A percentile compares a stretch with the other conserved stretches of the same genome.
phyloP scores from a whole-genome alignment of 2,888 invertebrate genomes.

The Fissipunctia ypsillon region DNA sequence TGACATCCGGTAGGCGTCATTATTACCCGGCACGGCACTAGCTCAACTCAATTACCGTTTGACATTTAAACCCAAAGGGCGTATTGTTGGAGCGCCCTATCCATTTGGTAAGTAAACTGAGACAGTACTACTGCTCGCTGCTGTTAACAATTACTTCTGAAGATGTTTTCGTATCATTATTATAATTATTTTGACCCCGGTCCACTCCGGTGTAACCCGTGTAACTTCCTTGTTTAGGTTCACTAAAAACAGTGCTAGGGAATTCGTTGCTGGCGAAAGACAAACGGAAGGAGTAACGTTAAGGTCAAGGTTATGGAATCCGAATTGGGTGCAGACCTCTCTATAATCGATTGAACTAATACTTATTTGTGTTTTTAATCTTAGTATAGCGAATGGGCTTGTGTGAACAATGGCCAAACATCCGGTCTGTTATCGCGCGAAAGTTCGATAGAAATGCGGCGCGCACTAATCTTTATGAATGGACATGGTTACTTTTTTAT shows the following conservation, averaged over 20 bases:
- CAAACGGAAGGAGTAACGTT: slow-evolving; percentile 53
- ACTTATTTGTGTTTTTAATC: slow-evolving; percentile 67
- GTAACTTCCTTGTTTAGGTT: not conserved
- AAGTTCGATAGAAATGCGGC: slow-evolving; percentile 78
- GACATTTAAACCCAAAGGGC: slow-evolving; percentile 75
- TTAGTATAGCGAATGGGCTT: slow-evolving; percentile 71
- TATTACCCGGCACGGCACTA: slow-evolving; percentile 66
- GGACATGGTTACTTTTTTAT: slow-evolving; percentile 74
- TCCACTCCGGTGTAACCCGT: not conserved
- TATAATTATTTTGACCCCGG: slow-evolving; percentile 6
- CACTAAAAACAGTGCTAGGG: slow-evolving; percentile 5
- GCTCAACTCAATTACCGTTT: slow-evolving; percentile 75
- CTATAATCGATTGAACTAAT: slow-evolving; percentile 57
- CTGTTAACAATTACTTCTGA: slow-evolving; percentile 24
- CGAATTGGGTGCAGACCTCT: slow-evolving; percentile 43
- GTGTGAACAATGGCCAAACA: slow-evolving; percentile 85
- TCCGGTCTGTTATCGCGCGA: slow-evolving; percentile 85
- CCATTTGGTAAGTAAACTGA: slow-evolving; percentile 66
- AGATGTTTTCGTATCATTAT: slow-evolving; percentile 33
- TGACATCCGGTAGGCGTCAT: slow-evolving; percentile 73
- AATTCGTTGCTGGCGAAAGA: slow-evolving; percentile 8
- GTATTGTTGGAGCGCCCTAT: slow-evolving; percentile 67
- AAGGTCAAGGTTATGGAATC: slow-evolving; percentile 63
- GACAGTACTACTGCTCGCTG: slow-evolving; percentile 44
- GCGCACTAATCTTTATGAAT: slow-evolving; percentile 79